Percentiles rank a stretch among this genome's conserved stretches.
These are phyloP conservation scores for Aplocera efformata DNA, from an alignment of 2,888 invertebrate species.

Conservation along the genomic window DNA sequence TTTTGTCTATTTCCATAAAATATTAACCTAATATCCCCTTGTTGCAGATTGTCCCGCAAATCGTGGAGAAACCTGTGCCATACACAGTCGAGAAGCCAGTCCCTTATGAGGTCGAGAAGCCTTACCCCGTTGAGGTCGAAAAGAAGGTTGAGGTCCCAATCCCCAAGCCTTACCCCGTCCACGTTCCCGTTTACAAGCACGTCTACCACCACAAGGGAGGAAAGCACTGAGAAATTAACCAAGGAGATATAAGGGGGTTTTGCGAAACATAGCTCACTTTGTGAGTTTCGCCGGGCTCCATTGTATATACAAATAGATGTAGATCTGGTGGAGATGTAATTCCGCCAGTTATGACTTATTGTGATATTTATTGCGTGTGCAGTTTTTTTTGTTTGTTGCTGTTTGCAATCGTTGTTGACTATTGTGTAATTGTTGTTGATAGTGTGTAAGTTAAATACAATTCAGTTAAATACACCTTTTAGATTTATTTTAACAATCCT, in stretches of 20 bases:
- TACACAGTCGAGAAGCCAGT: slow-evolving; percentile 87
- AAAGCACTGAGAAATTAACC: slow-evolving; percentile 69
- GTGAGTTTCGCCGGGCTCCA: slow-evolving; percentile 43
- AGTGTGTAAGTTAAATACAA: slow-evolving; percentile 34
- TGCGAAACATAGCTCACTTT: slow-evolving; percentile 43
- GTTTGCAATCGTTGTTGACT: slow-evolving; percentile 72
- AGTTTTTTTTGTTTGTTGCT: slow-evolving; percentile 55
- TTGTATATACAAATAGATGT: slow-evolving; percentile 60
- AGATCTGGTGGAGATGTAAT: slow-evolving; percentile 61
- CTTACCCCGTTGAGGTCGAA: slow-evolving; percentile 87
- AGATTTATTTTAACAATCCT: too few species aligned
- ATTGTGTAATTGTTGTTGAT: slow-evolving; percentile 74
- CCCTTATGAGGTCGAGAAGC: slow-evolving; percentile 86
- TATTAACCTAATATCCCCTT: slow-evolving; percentile 10
- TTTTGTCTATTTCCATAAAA: too few species aligned
- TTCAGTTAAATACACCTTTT: slow-evolving; percentile 1
- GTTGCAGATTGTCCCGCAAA: slow-evolving; percentile 82
- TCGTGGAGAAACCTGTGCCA: slow-evolving; percentile 86
- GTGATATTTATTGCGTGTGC: slow-evolving; percentile 77
- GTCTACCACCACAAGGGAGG: slow-evolving; percentile 83
- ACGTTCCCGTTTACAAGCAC: slow-evolving; percentile 87
- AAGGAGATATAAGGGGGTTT: slow-evolving; percentile 2
- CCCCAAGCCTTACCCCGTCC: slow-evolving; percentile 87
- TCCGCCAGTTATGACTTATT: slow-evolving; percentile 58
- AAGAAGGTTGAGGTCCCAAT: slow-evolving; percentile 86